A percentile compares a stretch with the other conserved stretches of the same genome.
Evolutionary conservation across 2,797 vertebrate genomes (phyloP).

Genomic region (Catostomus latipinnis): DNA sequence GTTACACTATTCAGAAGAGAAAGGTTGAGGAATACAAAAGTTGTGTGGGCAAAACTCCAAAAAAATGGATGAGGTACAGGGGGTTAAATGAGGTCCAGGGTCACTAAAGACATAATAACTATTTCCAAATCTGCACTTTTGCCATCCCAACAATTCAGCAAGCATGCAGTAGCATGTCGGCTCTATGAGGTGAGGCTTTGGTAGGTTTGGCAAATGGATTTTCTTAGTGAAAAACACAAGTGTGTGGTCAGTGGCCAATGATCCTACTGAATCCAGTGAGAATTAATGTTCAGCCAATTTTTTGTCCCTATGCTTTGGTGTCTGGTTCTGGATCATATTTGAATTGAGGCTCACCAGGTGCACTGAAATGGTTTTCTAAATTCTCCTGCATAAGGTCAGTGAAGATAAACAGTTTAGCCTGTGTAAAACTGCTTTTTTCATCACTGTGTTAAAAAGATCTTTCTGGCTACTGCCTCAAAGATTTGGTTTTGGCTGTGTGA

Average conservation of each 20-base stretch:
- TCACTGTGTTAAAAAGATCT: not conserved
- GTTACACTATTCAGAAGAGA: too few species aligned
- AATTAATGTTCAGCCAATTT: constrained; percentile 12
- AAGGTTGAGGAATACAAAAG: too few species aligned
- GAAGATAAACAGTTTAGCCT: constrained; percentile 15
- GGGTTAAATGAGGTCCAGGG: too few species aligned
- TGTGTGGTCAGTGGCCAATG: constrained; percentile 6
- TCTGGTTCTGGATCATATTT: constrained; percentile 26
- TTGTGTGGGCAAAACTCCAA: too few species aligned
- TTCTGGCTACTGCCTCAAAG: constrained; percentile 15
- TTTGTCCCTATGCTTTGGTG: not conserved
- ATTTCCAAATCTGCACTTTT: constrained; percentile 17
- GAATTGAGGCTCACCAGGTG: constrained; percentile 28
- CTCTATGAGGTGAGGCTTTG: constrained; percentile 29
- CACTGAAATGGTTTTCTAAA: constrained; percentile 31
- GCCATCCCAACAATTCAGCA: not conserved
- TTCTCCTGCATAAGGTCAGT: constrained; percentile 29
- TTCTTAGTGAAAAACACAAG: constrained; percentile 36
- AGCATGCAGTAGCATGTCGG: constrained; percentile 37
- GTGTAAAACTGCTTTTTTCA: not conserved
- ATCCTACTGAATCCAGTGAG: not conserved
- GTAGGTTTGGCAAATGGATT: constrained; percentile 31
- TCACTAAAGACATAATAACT: constrained; percentile 14
- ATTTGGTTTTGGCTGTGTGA: constrained; percentile 1
- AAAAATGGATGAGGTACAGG: too few species aligned